phyloP scores from a whole-genome alignment of 2,888 invertebrate genomes.

The Pterostichus niger region DNA sequence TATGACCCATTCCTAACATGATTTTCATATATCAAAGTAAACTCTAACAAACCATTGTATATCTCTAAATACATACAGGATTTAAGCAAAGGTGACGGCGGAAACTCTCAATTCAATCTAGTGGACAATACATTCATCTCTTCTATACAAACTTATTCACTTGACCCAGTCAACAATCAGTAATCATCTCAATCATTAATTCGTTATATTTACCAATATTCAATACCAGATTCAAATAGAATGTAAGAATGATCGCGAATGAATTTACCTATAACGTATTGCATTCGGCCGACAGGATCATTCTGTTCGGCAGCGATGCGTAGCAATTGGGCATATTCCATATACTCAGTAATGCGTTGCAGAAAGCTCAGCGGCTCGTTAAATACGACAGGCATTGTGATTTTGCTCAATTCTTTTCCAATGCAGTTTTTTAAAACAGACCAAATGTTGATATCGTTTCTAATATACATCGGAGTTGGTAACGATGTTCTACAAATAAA shows the following conservation, averaged over 20 bases:
- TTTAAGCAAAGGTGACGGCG: no score
- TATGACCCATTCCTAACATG: no score
- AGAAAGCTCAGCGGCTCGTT: constrained; percentile 98
- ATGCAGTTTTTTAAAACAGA: constrained; percentile 94
- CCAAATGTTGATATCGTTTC: constrained; percentile 93
- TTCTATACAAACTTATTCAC: no score
- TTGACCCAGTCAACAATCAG: no score
- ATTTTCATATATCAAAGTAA: no score
- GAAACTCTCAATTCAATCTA: no score
- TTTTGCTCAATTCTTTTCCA: constrained; percentile 95
- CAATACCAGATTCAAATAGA: not conserved
- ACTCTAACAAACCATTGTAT: no score
- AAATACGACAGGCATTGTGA: constrained; percentile 97
- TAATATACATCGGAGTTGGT: constrained; percentile 86
- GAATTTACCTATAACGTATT: constrained; percentile 83
- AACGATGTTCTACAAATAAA: constrained; percentile 80
- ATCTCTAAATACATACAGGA: no score
- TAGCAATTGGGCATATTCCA: constrained; percentile 92
- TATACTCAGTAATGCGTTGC: constrained; percentile 95
- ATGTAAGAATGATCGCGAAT: not conserved
- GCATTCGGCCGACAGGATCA: constrained; percentile 90
- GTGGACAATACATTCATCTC: no score
- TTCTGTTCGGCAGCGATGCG: constrained; percentile 87
- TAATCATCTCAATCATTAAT: no score
- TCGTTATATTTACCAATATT: not conserved